Base-by-base conservation (phyloP, 1,140 invertebrate species). In the Lepidotrigona ventralis region DNA sequence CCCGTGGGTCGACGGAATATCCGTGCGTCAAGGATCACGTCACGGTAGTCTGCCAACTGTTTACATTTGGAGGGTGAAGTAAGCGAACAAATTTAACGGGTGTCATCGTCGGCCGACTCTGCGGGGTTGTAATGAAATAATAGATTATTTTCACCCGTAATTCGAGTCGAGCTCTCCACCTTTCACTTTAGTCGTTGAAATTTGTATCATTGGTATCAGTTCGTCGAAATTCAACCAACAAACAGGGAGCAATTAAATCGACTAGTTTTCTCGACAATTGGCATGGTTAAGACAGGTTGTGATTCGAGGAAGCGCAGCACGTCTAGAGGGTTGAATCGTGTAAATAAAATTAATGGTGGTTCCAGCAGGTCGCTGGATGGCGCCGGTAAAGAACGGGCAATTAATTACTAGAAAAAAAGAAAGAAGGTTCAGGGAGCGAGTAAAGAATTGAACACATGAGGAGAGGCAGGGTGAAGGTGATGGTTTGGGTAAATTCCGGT, bases 71-170 rank as follows among this genome's bases (percentile, higher is more conserved):
- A 76, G 83, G 74, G 72, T 60, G 81, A 89, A 86, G 88, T 87
- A 88, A 87, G 83, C 84, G 84, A 90, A 90, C 90, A 90, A 91
- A 90, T 91, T 91, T 86, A 90, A 90, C 85, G 85, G 81, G 69
- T 85, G 74, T 78, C 83, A 64, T 85, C 73, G 83, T 63, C 68
- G 78, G 8, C 23, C 33, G 17, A 19, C 26, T 51, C 6, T 9
- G 39, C 23, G 21, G n/a, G 21, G 23, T 19, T 5, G 19, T 15
- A n/a, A 33, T 17, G 54, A 83, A 70, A 70, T 77, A 83, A 77
- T 70, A 70, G 53, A 77, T 51, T 15, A 76, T 56, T 56, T 53
- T 82, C 54, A 14, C 4, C 64, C 26, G 51, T 58, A 29, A 58
- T n/a, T 51, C 64, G 53, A 58, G 19, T 14, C 68, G 14, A 26